Percentiles rank a stretch among this genome's conserved stretches.
Evolutionary conservation across 2,113 vertebrate genomes (phyloP).

Genomic region (Trogon melanurus): DNA sequence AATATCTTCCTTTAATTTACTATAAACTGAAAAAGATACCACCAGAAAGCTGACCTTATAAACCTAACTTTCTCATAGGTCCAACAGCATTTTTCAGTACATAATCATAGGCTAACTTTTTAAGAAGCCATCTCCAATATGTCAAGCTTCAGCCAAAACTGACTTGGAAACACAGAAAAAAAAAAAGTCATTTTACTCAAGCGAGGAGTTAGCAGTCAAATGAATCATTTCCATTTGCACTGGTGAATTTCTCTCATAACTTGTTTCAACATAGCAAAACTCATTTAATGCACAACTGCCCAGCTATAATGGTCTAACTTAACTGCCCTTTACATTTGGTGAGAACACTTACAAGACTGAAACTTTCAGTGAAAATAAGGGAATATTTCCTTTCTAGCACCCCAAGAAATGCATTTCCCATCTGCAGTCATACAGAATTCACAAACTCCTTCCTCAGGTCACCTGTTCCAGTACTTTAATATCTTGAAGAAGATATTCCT

Average conservation of each 20-base stretch:
- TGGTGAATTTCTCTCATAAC: not conserved
- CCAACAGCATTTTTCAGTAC: not conserved
- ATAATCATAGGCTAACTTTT: not conserved
- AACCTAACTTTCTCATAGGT: not conserved
- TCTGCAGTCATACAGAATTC: not conserved
- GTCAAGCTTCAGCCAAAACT: not conserved
- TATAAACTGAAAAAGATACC: not conserved
- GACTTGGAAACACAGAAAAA: not conserved
- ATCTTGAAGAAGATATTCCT: not conserved
- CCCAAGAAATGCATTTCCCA: not conserved
- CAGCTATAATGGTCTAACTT: not conserved
- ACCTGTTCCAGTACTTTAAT: not conserved
- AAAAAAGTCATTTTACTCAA: not conserved
- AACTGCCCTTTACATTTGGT: not conserved
- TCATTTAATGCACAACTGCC: not conserved
- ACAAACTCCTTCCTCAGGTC: not conserved
- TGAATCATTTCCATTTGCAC: not conserved
- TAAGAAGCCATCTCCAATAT: not conserved
- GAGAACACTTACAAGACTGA: not conserved
- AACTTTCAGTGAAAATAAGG: not conserved
- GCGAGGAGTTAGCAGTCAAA: not conserved
- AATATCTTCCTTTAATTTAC: not conserved
- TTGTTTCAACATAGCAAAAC: not conserved
- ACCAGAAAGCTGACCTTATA: not conserved
- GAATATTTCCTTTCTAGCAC: not conserved